Percentiles rank a stretch among this genome's conserved stretches.
These are phyloP conservation scores for Delphinus delphis DNA, from an alignment of 2,113 vertebrate genomes.

Conservation along the genomic window DNA sequence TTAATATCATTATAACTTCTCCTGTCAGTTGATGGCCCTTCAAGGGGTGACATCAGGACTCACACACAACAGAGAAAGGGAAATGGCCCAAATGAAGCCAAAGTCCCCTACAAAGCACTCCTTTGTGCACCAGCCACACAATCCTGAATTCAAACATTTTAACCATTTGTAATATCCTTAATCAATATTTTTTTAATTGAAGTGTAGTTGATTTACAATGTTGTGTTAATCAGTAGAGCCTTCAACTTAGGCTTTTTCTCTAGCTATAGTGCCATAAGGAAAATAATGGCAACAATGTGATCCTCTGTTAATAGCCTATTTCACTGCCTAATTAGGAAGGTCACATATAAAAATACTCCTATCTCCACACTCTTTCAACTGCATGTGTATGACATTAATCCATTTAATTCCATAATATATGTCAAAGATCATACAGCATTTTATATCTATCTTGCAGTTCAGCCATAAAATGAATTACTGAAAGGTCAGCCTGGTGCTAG, in stretches of 20 bases:
- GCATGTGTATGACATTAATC: conserved; percentile 46
- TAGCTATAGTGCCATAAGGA: not conserved
- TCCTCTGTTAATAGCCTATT: conserved; percentile 35
- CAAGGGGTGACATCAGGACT: too few relatives aligned
- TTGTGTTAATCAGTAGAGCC: not conserved
- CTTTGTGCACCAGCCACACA: too few relatives aligned
- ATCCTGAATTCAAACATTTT: too few relatives aligned
- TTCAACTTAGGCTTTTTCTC: not conserved
- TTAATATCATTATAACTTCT: too few relatives aligned
- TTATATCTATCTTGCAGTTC: conserved; percentile 53
- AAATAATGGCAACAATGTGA: not conserved
- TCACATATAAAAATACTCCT: conserved; percentile 48
- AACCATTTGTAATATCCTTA: too few relatives aligned
- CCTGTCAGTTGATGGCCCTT: too few relatives aligned
- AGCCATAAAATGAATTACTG: conserved; percentile 60
- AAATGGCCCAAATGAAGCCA: too few relatives aligned
- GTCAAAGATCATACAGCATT: conserved; percentile 53
- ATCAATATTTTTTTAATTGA: too few relatives aligned
- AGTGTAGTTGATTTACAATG: too few relatives aligned
- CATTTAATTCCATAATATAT: conserved; percentile 58
- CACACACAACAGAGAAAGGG: too few relatives aligned
- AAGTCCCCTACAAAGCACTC: too few relatives aligned
- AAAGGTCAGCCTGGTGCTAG: conserved; percentile 60
- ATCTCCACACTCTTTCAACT: conserved; percentile 27
- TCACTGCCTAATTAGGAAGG: conserved; percentile 49